Percentiles rank a stretch among this genome's conserved stretches.
Conservation (phyloP, 1,140 invertebrate species). For the Pogonus chalceus region DNA sequence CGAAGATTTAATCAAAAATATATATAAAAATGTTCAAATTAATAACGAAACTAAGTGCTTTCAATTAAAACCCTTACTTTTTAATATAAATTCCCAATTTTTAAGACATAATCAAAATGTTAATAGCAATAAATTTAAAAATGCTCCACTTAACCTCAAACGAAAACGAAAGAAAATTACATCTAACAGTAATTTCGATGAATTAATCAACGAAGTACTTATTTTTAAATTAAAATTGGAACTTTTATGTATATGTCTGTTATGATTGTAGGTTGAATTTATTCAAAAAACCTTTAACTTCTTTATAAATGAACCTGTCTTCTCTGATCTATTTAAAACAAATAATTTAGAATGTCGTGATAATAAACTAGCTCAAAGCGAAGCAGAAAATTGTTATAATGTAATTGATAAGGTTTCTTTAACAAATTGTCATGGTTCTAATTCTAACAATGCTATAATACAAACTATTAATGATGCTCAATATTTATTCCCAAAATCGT, state of each 20-base stretch:
- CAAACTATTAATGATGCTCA: conserved; percentile 16
- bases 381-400: conserved; percentile 22
- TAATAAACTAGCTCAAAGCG: conserved; percentile 18
- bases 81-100: conserved; percentile 17
- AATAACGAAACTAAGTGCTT: neutral
- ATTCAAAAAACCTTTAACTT: conserved; percentile 8
- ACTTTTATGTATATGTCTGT: neutral
- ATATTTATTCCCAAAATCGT: conserved; percentile 30
- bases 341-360: conserved; percentile 7
- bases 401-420: conserved; percentile 15
- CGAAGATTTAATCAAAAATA: conserved; percentile 9
- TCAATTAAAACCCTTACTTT: conserved; percentile 12
- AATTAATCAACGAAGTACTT: conserved; percentile 4
- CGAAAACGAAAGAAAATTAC: conserved; percentile 1
- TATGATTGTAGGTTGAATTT: neutral
- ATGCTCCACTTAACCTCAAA: conserved; percentile 9
- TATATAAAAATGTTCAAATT: neutral
- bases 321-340: conserved; percentile 5
- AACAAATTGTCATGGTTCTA: conserved; percentile 19
- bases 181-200: neutral
- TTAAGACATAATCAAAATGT: conserved; percentile 5
- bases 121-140: conserved; percentile 3
- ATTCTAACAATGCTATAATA: conserved; percentile 17
- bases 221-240: conserved; percentile 6
- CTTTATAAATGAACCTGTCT: neutral